Evolutionary conservation across 2,113 vertebrate genomes (phyloP).

Genomic region (Acinonyx jubatus): DNA sequence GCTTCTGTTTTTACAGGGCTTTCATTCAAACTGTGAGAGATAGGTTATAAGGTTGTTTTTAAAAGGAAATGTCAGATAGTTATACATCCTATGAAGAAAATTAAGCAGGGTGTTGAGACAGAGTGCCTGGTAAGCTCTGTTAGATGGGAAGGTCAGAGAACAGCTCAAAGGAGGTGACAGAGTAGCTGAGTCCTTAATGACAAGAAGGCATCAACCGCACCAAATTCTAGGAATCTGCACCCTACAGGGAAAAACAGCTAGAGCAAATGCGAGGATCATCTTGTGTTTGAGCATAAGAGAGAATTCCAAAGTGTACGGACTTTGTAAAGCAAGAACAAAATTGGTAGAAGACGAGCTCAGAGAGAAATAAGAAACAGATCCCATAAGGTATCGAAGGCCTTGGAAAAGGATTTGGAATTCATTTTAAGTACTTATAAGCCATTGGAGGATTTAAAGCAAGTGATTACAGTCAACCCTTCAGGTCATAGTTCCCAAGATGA

Average conservation of each 20-base stretch:
- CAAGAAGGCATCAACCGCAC: not conserved
- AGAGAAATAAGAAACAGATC: not conserved
- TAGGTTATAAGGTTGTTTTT: not conserved
- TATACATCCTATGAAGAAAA: not conserved
- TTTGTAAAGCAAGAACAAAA: not conserved
- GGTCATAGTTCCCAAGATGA: not conserved
- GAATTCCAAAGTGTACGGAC: not conserved
- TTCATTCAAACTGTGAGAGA: not conserved
- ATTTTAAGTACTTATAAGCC: not conserved
- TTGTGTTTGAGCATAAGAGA: not conserved
- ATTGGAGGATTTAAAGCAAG: not conserved
- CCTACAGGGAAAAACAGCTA: not conserved
- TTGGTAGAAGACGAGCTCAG: not conserved
- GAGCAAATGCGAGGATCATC: not conserved
- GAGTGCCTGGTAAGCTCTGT: not conserved
- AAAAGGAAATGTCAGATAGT: not conserved
- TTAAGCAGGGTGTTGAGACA: not conserved
- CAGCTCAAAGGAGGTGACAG: not conserved
- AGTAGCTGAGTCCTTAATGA: not conserved
- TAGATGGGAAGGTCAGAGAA: not conserved
- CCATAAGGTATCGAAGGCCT: not conserved
- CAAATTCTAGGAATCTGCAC: not conserved
- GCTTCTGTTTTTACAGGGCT: not conserved
- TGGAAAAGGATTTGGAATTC: not conserved
- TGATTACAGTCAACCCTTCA: not conserved